Evolutionary conservation across 2,113 vertebrate genomes (phyloP), one percentile per base, ranked within the genome.

Genomic region (Rhinolophus sinicus): DNA sequence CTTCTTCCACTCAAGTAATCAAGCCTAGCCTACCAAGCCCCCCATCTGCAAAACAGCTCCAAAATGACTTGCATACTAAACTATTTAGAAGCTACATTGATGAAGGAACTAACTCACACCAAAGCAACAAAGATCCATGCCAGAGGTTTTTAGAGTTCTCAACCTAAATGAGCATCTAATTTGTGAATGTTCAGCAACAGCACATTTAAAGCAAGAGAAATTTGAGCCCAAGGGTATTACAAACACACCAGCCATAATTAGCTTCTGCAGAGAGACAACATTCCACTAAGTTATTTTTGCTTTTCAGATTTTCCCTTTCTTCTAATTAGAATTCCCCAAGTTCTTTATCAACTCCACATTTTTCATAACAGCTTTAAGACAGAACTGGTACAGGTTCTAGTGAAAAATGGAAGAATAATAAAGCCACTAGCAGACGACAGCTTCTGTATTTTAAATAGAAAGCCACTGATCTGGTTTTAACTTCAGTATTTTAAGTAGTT

Each of bases 301-400:
- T 88, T 92, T 93, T 84, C 38, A 82, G 69, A 88, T 92, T 87
- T 82, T 40, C 26, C 75, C 76, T 30, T 54, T 33, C 54, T 86
- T 77, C 40, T 24, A 86, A 91, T 58, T 50, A 91, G 77, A 65
- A 88, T 72, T 35, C 35, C 11, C 24, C 30, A 77, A 72, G 44
- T 88, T 90, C 65, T 83, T 44, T 62, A 50, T 69, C 58, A 87
- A 30, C 30, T 88, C 38, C 33, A 83, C 72, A 47, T 40, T 88
- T 88, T 94, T 67, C 56, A 10, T n/a, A 88, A 92, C 33, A 60
- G n/a, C n/a, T 94, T 83, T 94, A 52, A 77, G 26, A 88, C 16
- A 78, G 47, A 15, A 82, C 21, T 26, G 13, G 6, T 80, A 69
- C n/a, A 86, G 54, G 26, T 86, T 52, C 62, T 44, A 84, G 38